Base-by-base conservation (phyloP, 2,888 invertebrate genomes). In the Panopea generosa region DNA sequence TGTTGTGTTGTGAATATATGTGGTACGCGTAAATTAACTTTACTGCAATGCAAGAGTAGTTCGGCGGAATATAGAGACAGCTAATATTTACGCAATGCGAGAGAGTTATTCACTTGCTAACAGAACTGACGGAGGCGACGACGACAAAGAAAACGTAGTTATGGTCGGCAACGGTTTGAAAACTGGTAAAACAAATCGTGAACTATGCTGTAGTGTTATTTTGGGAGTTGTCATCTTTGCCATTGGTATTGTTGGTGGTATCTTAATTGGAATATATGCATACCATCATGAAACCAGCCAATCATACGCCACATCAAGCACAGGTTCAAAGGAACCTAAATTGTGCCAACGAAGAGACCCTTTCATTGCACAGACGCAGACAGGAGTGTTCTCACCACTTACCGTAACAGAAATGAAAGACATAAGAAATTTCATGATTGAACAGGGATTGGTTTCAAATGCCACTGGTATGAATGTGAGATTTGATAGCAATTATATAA, bases 381-480 rank as follows among this genome's bases (percentile, higher is more conserved):
- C 40, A 11, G 40, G 16, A 40, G 16, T 40, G 7, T 78, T 78
- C 33, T 55, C 78, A 0, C 70, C 70, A 27, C 43, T 82, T 18
- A 72, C 77, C 2, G 22, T 20, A 7, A 55, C 59, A 0, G 82
- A 82, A 56, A 78, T 77, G 59, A 49, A 43, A 9, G 26, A 27
- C 9, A 40, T 40, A 7, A 7, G 40, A 40, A 16, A 7, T 40
- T 40, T 11, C 16, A 2, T n/a, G 45, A 3, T 22, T 20, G 22
- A 2, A 6, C 1, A 33, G 29, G 43, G 43, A 47, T 4, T 22
- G 20, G 2, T 11, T 27, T 18, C 43, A 65, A 55, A 43, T 38
- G 18, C 16, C 38, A n/a, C n/a, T 16, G 40, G 40, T 40, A 11
- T n/a, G 6, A 53, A 18, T 20, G 4, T 24, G 16, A 27, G n/a